Conservation (phyloP, 2,113 vertebrate genomes). For the Dinomys branickii region DNA sequence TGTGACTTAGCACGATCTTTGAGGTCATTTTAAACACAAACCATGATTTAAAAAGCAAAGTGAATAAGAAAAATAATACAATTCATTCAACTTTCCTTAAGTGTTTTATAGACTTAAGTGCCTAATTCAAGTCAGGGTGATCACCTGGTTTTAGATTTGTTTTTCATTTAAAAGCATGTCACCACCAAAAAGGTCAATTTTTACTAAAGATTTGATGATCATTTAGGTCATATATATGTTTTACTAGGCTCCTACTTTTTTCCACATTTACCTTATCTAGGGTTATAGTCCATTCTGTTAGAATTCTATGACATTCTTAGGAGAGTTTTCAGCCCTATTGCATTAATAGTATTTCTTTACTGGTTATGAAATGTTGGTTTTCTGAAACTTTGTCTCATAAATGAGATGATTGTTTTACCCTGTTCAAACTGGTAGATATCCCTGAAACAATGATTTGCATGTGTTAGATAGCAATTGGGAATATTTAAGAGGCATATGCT, state of each 20-base stretch:
- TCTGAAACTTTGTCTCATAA: constrained; percentile 63
- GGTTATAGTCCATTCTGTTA: constrained; percentile 49
- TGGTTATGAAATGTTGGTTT: constrained; percentile 66
- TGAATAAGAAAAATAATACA: constrained; percentile 32
- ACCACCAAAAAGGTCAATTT: not conserved
- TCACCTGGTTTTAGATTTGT: constrained; percentile 31
- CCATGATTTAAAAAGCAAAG: constrained; percentile 64
- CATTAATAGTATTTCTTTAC: constrained; percentile 61
- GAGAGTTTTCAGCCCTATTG: constrained; percentile 56
- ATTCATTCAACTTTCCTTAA: constrained; percentile 37
- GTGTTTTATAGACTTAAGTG: constrained; percentile 46
- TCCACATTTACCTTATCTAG: not conserved
- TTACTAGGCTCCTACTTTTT: constrained; percentile 59
- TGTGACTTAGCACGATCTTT: constrained; percentile 67
- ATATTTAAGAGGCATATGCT: constrained; percentile 49
- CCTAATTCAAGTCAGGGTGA: constrained; percentile 52
- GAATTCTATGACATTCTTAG: constrained; percentile 65
- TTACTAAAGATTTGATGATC: constrained; percentile 57
- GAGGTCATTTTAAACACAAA: constrained; percentile 51
- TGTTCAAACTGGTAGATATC: constrained; percentile 55
- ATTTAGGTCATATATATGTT: constrained; percentile 41
- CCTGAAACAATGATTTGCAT: constrained; percentile 58
- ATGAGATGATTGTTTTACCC: constrained; percentile 64
- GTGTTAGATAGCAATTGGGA: constrained; percentile 53
- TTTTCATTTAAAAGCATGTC: constrained; percentile 55